Conservation (phyloP, 2,797 vertebrate species). For the Carduelis carduelis region DNA sequence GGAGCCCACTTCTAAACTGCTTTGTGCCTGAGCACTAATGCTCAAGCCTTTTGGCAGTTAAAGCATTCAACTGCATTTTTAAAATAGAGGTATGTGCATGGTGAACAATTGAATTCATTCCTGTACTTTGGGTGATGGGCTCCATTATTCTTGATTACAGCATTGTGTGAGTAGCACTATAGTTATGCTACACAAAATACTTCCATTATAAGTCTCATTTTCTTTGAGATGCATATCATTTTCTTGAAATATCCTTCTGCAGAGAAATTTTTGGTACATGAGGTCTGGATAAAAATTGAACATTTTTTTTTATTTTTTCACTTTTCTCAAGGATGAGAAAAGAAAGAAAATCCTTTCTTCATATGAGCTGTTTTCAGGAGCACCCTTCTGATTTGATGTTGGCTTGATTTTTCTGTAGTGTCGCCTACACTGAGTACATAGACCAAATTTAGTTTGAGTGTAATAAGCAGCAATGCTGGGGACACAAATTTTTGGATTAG, state of each 20-base stretch:
- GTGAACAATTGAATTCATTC: constrained; percentile 25
- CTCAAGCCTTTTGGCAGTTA: background rate
- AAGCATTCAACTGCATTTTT: background rate
- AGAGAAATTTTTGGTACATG: background rate
- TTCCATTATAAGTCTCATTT: constrained; percentile 36
- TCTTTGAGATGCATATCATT: constrained; percentile 22
- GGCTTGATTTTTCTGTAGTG: background rate
- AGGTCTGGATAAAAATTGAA: background rate
- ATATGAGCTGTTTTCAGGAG: background rate
- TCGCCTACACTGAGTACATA: background rate
- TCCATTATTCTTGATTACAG: constrained; percentile 58
- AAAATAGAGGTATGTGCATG: constrained; percentile 15
- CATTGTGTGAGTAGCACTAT: constrained; percentile 17
- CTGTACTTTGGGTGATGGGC: background rate
- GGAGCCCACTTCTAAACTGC: background rate
- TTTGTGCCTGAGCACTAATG: background rate
- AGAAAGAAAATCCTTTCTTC: background rate
- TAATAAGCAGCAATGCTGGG: background rate
- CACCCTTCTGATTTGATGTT: background rate
- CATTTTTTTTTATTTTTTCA: background rate
- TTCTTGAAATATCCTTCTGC: constrained; percentile 30
- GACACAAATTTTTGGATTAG: background rate
- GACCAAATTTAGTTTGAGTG: background rate
- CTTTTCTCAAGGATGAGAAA: background rate
- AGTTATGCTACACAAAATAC: constrained; percentile 47